Base-by-base conservation (phyloP, 2,113 vertebrate genomes). In the Megalops atlanticus region DNA sequence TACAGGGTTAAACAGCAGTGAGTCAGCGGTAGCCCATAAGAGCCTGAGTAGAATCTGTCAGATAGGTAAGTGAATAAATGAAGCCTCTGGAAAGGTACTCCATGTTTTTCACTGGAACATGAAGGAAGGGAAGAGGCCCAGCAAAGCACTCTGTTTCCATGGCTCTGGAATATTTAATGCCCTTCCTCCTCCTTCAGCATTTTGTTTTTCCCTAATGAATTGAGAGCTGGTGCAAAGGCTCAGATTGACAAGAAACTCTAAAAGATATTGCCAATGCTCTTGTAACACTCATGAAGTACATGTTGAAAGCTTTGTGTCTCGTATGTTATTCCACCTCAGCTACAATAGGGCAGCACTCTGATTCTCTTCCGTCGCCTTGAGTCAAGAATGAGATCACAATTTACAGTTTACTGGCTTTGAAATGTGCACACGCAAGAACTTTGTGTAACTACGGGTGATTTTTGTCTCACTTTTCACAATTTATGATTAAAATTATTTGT, bases 91-190 rank as follows among this genome's bases (percentile, higher is more conserved):
- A 70, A 38, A 81, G 39, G 40, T 70, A 69, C 58, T 79, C 64
- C n/a, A 24, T 49, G 38, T 75, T 41, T 52, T 45, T 76, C 74
- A 47, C 7, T 47, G 33, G 52, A 64, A 38, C 39, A 45, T 75
- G 43, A 39, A n/a, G 49, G 18, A 77, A 15, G 76, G 45, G 35
- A 49, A 33, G 36, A 10, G 27, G 27, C 73, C 73, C 75, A 73
- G 72, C 27, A 36, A 21, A 45, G 43, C 83, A 82, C 74, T 85
- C 78, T 82, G 83, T 84, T 84, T 75, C 84, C 78, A 82, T 84
- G 78, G 74, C 78, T 73, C n/a, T 77, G 45, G 68, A 76, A 40
- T 71, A 84, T 35, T 24, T 24, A 11, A 49, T 39, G 68, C 35
- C 11, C 40, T 39, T 49, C 16, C 27, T 38, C 31, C 58, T 18